Base-by-base conservation (phyloP, 1,140 invertebrate species). In the Drosophila setifemur region DNA sequence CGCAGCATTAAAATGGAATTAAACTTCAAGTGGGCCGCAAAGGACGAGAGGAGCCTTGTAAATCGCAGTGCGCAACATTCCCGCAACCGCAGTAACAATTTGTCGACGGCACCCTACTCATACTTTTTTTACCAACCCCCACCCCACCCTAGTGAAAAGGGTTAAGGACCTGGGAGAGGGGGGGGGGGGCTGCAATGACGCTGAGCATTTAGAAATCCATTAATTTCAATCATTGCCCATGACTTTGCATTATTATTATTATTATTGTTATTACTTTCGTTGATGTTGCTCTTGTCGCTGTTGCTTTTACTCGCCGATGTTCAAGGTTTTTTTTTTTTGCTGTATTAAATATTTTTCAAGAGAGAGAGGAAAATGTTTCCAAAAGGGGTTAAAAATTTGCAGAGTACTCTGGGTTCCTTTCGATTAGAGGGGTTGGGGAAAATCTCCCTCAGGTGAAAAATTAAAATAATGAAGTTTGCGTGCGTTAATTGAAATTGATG, bases 161-260 rank as follows among this genome's bases (percentile, higher is more conserved):
- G 57, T 61, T 61, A 58, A 61, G 57, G 26, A 7, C 12, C 9
- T 39, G 14, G 49, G n/a, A 19, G 1, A n/a, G 14, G 39, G 39
- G 3, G n/a, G 11, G 2, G 19, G 26, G 6, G 5, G 11, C 52
- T 54, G 58, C 68, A 64, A 79, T 79, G 76, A 79, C 76, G 58
- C 58, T 44, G 76, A 71, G 66, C 70, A 79, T 79, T 79, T 79
- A 72, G 54, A 76, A 82, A 82, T 73, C 77, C 77, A 82, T 82
- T 82, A 82, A 82, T 82, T 82, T 82, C 77, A 81, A 82, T 82
- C 77, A 82, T 82, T 82, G 68, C 67, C 77, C 72, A 61, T 82
- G 77, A 82, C 77, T 69, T 82, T 73, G 77, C 77, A 68, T 58
- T 60, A 76, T 77, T 83, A 60, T 72, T 75, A 55, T 71, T 72